Evolutionary conservation across 53 echinoderm and acorn worm genomes (phyloP).

Genomic region (Echinarachnius parma): DNA sequence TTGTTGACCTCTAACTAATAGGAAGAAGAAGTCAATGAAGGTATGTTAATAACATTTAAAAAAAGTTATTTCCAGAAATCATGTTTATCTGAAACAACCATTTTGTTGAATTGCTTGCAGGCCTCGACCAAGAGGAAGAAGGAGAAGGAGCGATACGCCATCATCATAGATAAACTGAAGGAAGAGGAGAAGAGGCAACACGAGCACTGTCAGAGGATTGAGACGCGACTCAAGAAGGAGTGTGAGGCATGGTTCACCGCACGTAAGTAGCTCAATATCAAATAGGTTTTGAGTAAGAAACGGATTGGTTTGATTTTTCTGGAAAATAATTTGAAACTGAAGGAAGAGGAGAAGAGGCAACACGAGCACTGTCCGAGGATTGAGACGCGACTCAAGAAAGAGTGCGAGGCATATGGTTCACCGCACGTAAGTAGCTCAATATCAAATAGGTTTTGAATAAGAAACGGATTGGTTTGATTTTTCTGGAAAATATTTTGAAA

Average conservation of each 20-base stretch:
- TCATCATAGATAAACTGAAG: constrained; percentile 75
- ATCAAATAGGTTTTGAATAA: too few relatives aligned
- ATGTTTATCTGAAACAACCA: too few relatives aligned
- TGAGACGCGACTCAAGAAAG: constrained; percentile 75
- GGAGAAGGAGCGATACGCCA: constrained; percentile 72
- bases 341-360: constrained; percentile 93
- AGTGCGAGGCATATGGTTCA: constrained; percentile 94
- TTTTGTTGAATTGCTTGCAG: constrained; percentile 7
- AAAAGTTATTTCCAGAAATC: too few relatives aligned
- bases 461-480: too few relatives aligned
- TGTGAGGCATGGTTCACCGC: constrained; percentile 92
- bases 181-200: constrained; percentile 94
- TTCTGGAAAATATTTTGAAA: too few relatives aligned
- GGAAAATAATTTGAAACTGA: too few relatives aligned
- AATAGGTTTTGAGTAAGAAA: too few relatives aligned
- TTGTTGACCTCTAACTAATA: too few relatives aligned
- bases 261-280: too few relatives aligned
- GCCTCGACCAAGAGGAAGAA: constrained; percentile 79
- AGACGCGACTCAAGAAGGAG: constrained; percentile 80
- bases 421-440: constrained; percentile 92
- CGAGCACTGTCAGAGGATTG: constrained; percentile 82
- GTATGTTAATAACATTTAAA: too few relatives aligned
- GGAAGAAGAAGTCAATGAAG: too few relatives aligned
- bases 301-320: too few relatives aligned
- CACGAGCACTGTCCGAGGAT: constrained; percentile 84